phyloP scores from a whole-genome alignment of 2,797 vertebrate species.

The Falco biarmicus region DNA sequence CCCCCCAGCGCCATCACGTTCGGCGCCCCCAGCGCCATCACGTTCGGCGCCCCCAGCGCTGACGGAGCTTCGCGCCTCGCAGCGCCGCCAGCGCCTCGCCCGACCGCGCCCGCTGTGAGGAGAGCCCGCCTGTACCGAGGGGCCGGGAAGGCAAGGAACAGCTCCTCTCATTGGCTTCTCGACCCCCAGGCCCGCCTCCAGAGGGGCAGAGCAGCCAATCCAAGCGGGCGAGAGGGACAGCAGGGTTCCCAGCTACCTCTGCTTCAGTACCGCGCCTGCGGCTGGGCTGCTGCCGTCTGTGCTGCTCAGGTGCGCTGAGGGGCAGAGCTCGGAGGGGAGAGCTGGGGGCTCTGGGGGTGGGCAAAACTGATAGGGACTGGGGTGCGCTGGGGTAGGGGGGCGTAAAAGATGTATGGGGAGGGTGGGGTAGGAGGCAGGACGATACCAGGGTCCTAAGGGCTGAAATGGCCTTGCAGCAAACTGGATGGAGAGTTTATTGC shows the following conservation, averaged over 20 bases:
- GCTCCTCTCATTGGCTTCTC: not conserved
- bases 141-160: not conserved
- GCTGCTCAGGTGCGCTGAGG: not conserved
- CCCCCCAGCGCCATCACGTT: rapidly evolving
- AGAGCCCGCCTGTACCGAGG: not conserved
- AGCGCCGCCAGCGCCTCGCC: too few relatives aligned
- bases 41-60: not conserved
- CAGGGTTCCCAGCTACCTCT: not conserved
- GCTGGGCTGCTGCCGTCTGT: rapidly evolving
- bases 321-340: too few relatives aligned
- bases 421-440: not conserved
- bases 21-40: too few relatives aligned
- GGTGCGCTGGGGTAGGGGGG: not conserved
- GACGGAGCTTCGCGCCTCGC: rapidly evolving
- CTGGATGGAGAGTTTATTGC: not conserved
- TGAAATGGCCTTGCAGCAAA: not conserved
- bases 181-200: not conserved
- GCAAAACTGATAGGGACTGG: not conserved
- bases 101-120: not conserved
- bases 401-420: not conserved
- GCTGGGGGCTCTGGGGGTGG: not conserved
- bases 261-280: rapidly evolving
- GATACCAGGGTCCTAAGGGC: not conserved
- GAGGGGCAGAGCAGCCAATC: not conserved
- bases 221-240: not conserved